Percentiles rank a stretch among this genome's conserved stretches.
phyloP scores from a whole-genome alignment of 2,888 invertebrate species.

The Myopa testacea region DNA sequence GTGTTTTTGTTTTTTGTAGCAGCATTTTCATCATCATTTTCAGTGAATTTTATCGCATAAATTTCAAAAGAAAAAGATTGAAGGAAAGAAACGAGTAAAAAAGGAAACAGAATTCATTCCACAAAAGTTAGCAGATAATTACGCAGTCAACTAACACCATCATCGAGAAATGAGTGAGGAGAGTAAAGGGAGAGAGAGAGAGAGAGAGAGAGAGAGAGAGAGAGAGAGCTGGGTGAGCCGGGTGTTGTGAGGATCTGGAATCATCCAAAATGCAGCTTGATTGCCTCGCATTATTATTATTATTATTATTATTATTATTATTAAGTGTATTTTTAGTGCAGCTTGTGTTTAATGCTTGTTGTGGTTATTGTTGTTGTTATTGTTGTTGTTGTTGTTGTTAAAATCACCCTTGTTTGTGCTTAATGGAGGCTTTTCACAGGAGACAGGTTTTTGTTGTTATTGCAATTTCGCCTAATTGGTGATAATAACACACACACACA shows the following conservation, averaged over 20 bases:
- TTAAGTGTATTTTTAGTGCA: no score
- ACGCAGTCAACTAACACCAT: slow-evolving; percentile 42
- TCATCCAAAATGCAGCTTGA: slow-evolving; percentile 16
- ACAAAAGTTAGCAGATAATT: slow-evolving; percentile 56
- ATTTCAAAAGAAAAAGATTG: slow-evolving; percentile 27
- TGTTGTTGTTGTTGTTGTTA: not conserved
- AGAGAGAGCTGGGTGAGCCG: no score
- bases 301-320: not conserved
- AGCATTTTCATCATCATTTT: slow-evolving; percentile 27
- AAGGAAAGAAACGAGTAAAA: not conserved
- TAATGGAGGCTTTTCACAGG: slow-evolving; percentile 9
- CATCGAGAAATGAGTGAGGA: no score
- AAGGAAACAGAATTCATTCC: slow-evolving; percentile 54
- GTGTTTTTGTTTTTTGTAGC: not conserved
- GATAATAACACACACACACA: no score
- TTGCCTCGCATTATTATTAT: slow-evolving; percentile 9
- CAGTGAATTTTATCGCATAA: slow-evolving; percentile 30
- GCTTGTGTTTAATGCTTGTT: no score
- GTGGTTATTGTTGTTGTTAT: not conserved
- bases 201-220: no score
- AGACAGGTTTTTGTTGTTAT: no score
- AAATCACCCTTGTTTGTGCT: slow-evolving; percentile 1
- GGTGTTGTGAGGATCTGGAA: not conserved
- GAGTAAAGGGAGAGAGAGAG: no score
- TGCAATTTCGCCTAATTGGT: no score